Evolutionary conservation across 30 jellyfish, hydroid and myxozoan species (phyloP).

Genomic region (Mastigias papua): DNA sequence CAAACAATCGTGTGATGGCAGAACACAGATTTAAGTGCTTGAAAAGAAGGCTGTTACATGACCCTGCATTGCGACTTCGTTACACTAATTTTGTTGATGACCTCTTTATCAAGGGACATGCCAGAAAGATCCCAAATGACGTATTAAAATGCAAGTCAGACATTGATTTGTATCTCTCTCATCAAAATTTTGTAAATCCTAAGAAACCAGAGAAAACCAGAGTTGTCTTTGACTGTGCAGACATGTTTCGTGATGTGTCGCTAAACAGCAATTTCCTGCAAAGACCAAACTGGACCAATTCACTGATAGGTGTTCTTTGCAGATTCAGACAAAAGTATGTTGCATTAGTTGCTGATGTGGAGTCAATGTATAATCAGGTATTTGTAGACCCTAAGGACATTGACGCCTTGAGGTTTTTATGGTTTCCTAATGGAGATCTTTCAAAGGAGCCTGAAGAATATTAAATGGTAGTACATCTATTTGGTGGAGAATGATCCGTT

Average conservation of each 20-base stretch:
- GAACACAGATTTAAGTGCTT: slow-evolving; percentile 10
- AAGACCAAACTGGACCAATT: slow-evolving; percentile 63
- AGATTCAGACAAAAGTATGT: slow-evolving; percentile 53
- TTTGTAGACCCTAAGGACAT: slow-evolving; percentile 39
- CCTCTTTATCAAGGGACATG: slow-evolving; percentile 9
- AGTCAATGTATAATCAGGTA: slow-evolving; percentile 77
- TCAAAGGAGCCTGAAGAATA: neutral
- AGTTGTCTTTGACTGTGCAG: too few relatives aligned
- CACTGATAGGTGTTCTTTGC: slow-evolving; percentile 61
- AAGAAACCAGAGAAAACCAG: slow-evolving; percentile 73
- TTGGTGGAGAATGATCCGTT: slow-evolving; percentile 60
- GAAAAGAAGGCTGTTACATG: slow-evolving; percentile 26
- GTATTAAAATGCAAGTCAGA: neutral
- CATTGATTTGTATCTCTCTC: slow-evolving; percentile 72
- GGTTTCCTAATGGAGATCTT: slow-evolving; percentile 66
- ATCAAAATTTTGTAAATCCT: slow-evolving; percentile 51
- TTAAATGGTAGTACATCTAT: slow-evolving; percentile 64
- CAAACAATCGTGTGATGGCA: slow-evolving; percentile 31
- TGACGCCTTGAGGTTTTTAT: slow-evolving; percentile 54
- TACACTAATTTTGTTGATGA: slow-evolving; percentile 49
- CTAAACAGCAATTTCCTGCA: slow-evolving; percentile 51
- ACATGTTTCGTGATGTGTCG: slow-evolving; percentile 36
- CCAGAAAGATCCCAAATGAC: slow-evolving; percentile 41
- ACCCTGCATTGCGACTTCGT: slow-evolving; percentile 4
- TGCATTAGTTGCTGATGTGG: slow-evolving; percentile 64